Evolutionary conservation across 2,888 invertebrate species (phyloP), one percentile per base, ranked within the genome.

Genomic region (Listrodromus nycthemerus): DNA sequence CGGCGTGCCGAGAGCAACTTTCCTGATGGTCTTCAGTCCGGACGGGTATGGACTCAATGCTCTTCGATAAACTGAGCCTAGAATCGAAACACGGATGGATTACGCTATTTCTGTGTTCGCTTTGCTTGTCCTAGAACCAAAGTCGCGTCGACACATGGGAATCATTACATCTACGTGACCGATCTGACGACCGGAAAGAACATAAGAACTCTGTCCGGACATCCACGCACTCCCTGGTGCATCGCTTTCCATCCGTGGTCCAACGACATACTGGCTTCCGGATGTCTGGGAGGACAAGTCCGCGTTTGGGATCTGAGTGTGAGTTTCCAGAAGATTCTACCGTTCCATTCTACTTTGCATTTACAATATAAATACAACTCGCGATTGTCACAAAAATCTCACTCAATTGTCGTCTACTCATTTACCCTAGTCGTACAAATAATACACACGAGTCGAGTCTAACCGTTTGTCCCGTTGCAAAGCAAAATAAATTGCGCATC

Each of bases 171-270:
- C 45, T 97, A 98, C 92, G 96, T 98, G 37, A 97, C 97, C 19
- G 97, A 98, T 91, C 93, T 97, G 55, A 95, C 95, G 24, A 97
- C 95, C 89, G 97, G 97, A 0, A 96, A 96, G 91, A 96, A 97
- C 91, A 95, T 97, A 30, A 95, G 96, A 88, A 96, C 96, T 52
- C 93, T 98, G 75, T 95, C 95, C 50, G 98, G 98, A 0, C 98
- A 98, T 93, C 97, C 97, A 1, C 95, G 98, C 48, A 98, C 98
- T 16, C 98, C 98, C 0, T 98, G 98, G 98, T 97, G 97, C 90
- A 96, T 98, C 71, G 97, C 97, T 58, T 98, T 98, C 93, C 98
- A 98, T 94, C 98, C 98, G 0, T 96, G 96, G 7, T 96, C 96
- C 80, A 96, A 96, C 90, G 96, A 97, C 90, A 96, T 98, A 70